A percentile compares a stretch with the other conserved stretches of the same genome.
phyloP scores from a whole-genome alignment of 2,797 vertebrate species.

The Amblyraja radiata region DNA sequence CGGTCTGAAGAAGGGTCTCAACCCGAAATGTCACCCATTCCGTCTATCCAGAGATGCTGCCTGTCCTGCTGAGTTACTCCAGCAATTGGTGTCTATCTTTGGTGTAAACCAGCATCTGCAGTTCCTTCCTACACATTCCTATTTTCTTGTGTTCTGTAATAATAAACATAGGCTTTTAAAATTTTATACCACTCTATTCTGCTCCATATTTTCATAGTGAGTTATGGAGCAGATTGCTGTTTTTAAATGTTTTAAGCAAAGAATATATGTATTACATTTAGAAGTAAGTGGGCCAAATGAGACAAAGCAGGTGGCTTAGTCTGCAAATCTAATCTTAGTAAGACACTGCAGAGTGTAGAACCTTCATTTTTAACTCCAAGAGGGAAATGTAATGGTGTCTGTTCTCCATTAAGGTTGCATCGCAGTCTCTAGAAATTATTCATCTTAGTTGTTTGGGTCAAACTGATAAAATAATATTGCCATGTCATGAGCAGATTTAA shows the following conservation, averaged over 20 bases:
- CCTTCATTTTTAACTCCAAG: not conserved
- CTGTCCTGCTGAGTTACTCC: too few relatives aligned
- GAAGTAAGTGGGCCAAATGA: constrained; percentile 5
- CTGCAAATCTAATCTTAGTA: not conserved
- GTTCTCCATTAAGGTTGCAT: not conserved
- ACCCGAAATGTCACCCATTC: too few relatives aligned
- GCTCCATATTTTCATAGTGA: not conserved
- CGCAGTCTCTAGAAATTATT: not conserved
- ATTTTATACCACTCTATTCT: not conserved
- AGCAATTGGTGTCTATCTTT: too few relatives aligned
- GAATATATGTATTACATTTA: not conserved
- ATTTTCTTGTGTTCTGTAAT: too few relatives aligned
- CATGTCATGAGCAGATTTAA: not conserved
- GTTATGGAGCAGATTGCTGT: not conserved
- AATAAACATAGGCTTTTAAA: not conserved
- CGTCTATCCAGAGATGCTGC: too few relatives aligned
- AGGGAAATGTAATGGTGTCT: not conserved
- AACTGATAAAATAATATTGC: not conserved
- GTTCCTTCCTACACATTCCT: too few relatives aligned
- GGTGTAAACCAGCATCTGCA: too few relatives aligned
- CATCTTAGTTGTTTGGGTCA: not conserved
- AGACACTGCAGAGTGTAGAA: not conserved
- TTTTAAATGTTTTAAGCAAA: not conserved
- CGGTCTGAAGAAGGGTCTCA: too few relatives aligned
- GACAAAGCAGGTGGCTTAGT: not conserved